phyloP scores from a whole-genome alignment of 2,888 invertebrate genomes.

The Hedychridium roseum region DNA sequence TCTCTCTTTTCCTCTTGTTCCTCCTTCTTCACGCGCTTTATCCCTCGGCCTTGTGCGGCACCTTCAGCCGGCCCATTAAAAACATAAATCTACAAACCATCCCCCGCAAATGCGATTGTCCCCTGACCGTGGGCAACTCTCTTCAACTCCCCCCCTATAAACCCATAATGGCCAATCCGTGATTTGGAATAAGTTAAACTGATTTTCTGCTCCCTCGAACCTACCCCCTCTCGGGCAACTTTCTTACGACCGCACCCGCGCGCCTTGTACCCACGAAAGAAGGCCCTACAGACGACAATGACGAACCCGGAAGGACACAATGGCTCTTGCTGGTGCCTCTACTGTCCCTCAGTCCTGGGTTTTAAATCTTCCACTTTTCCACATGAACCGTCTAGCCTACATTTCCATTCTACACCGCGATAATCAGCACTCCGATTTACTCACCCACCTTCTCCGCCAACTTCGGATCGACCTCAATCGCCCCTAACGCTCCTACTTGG shows the following conservation, averaged over 20 bases:
- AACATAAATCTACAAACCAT: constrained; percentile 50
- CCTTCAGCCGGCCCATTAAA: constrained; percentile 38
- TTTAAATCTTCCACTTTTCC: constrained; percentile 26
- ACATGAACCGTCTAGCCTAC: too few species aligned
- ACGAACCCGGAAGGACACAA: constrained; percentile 18
- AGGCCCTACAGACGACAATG: constrained; percentile 28
- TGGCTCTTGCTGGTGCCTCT: constrained; percentile 29
- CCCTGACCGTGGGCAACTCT: constrained; percentile 35
- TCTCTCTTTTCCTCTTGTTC: neutral
- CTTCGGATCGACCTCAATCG: too few species aligned
- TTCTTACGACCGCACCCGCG: too few species aligned
- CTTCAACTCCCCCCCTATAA: constrained; percentile 25
- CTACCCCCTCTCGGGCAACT: too few species aligned
- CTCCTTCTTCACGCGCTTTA: neutral
- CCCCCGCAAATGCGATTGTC: constrained; percentile 43
- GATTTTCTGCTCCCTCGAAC: constrained; percentile 42
- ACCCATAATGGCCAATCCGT: constrained; percentile 50
- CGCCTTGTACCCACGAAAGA: too few species aligned
- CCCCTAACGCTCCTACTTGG: too few species aligned
- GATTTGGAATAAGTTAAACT: constrained; percentile 57
- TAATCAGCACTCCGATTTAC: too few species aligned
- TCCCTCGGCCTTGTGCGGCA: constrained; percentile 8
- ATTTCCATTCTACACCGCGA: too few species aligned
- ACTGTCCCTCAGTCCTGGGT: constrained; percentile 15
- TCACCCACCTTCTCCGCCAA: too few species aligned